Evolutionary conservation across 2,888 invertebrate genomes (phyloP), one percentile per base, ranked within the genome.

Genomic region (Amorpha juglandis): DNA sequence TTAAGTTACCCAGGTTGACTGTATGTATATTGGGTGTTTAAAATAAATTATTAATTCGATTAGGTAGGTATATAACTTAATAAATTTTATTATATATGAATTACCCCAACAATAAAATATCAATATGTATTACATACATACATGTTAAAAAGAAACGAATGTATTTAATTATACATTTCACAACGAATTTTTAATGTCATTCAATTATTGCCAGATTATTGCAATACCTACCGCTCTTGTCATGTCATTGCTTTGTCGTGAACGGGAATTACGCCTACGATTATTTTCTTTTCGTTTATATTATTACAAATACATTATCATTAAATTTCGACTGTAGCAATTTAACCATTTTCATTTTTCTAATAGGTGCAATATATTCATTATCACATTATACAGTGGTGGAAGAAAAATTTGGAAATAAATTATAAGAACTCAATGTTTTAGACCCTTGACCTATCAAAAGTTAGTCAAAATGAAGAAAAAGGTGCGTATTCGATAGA

Each of bases 401-500:
- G n/a, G 19, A 48, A 33, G 48, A 19, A 47, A 14, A 58, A 65
- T 58, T 55, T 55, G 19, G 55, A 65, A 47, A 65, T 48, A 65
- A 65, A 67, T 42, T 64, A 64, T 58, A 42, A 42, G 42, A 52
- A 64, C 48, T 51, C 58, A 67, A 74, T 76, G 69, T 75, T 76
- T 77, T 73, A 68, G 67, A 75, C 74, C 77, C 78, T 80, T 81
- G 81, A 82, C 79, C 78, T 66, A 77, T 62, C 72, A 72, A 70
- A 82, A 81, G 77, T 81, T 83, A 74, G 69, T 78, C 78, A 90
- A 78, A 67, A 92, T 92, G 92, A 92, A 92, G 88, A 92, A 92
- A 82, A 92, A 92, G 90, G 92, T 92, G 82, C 69, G 71, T 81
- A 74, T 71, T 69, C n/a, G 19, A 68, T 67, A 72, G 66, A 69